Base-by-base conservation (phyloP, 2,113 vertebrate species). In the Spilogale gracilis region DNA sequence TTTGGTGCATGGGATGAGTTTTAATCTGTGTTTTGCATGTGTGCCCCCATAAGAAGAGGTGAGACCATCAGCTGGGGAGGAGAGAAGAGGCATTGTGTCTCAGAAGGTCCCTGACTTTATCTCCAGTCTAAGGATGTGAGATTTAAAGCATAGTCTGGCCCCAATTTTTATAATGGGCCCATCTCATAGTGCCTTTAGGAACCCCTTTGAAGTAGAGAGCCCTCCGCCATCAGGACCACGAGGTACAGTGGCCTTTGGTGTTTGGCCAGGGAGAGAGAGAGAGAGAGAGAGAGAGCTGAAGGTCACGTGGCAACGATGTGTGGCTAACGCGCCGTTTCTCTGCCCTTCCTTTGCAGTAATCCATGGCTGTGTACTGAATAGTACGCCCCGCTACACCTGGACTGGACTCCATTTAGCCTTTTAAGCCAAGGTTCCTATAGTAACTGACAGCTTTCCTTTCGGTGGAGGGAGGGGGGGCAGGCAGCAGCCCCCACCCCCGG, bases 321-420 rank as follows among this genome's bases (percentile, higher is more conserved):
- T 98, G 97, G 98, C 98, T 99, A 99, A 99, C 96, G 95, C 95
- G 96, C 97, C 91, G 32, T 98, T 97, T 98, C 96, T 99, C 99
- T 99, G 98, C 99, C 99, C 98, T 99, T 99, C 98, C 99, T 99
- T 99, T 99, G 99, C 99, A 99, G 99, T 99, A 99, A 99, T 98
- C 99, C 99, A 98, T 99, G 99, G 99, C 99, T 99, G 99, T 99
- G 99, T 99, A 99, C 99, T 99, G 99, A 99, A 99, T 99, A 99
- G 99, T 99, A 99, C 98, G 97, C 98, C 98, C 98, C 38, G 98
- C 99, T 99, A 97, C 99, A 99, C 98, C 99, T 98, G 99, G 99
- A 99, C 98, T 99, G 98, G 98, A 99, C 98, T 98, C 99, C 98
- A 98, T 98, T 99, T 99, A 99, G 98, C 98, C 98, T 99, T 99